Percentiles rank a stretch among this genome's conserved stretches.
These are phyloP conservation scores for Oryctolagus cuniculus DNA, from an alignment of 2,113 vertebrate genomes.

Conservation along the genomic window mOryCun1.1 NC_091437.1:29066001-29066500, in stretches of 20 bases:
- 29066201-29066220: not conserved
- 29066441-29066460: too few species aligned
- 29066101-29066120: constrained; percentile 61
- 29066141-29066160: constrained; percentile 51
- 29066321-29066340: not conserved
- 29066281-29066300: not conserved
- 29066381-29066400: too few species aligned
- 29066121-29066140: constrained; percentile 28
- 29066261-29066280: not conserved
- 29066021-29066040: constrained; percentile 16
- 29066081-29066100: constrained; percentile 70
- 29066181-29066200: not conserved
- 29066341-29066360: too few species aligned
- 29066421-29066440: too few species aligned
- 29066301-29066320: not conserved
- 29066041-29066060: constrained; percentile 65
- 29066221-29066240: constrained; percentile 44
- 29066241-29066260: not conserved
- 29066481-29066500: too few species aligned
- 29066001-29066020: constrained; percentile 70
- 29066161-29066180: constrained; percentile 73
- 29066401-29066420: too few species aligned
- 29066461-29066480: too few species aligned
- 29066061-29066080: constrained; percentile 71
- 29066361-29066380: too few species aligned